A percentile compares a stretch with the other conserved stretches of the same genome.
Conservation (phyloP, 2,113 vertebrate genomes). For the Gadus chalcogrammus region DNA sequence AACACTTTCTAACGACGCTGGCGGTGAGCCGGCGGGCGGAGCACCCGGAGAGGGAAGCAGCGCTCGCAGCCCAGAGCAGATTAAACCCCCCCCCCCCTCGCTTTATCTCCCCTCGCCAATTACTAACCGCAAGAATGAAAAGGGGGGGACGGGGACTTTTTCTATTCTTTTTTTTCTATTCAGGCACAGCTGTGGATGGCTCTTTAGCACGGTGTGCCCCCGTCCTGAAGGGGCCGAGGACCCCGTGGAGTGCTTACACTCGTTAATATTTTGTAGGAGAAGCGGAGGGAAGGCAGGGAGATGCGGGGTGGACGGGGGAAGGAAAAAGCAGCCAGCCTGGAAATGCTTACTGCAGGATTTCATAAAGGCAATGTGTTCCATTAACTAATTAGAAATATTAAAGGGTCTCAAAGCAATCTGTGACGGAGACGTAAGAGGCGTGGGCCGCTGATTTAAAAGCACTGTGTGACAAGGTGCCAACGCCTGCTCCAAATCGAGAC, state of each 20-base stretch:
- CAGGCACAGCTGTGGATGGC: constrained; percentile 51
- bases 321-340: constrained; percentile 30
- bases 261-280: constrained; percentile 63
- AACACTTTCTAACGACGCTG: constrained; percentile 56
- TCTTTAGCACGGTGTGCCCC: constrained; percentile 57
- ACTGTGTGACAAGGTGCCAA: constrained; percentile 47
- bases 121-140: constrained; percentile 54
- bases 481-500: constrained; percentile 58
- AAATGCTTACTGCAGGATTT: constrained; percentile 71
- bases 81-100: constrained; percentile 53
- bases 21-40: constrained; percentile 39
- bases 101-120: constrained; percentile 58
- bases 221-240: constrained; percentile 43
- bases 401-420: constrained; percentile 63
- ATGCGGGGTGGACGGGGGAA: constrained; percentile 8
- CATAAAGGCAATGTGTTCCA: constrained; percentile 70
- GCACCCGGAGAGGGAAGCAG: constrained; percentile 41
- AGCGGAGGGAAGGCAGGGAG: constrained; percentile 5
- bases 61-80: constrained; percentile 46
- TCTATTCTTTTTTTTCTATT: constrained; percentile 48
- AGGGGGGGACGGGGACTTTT: constrained; percentile 17
- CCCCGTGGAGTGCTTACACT: constrained; percentile 65
- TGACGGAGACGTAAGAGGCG: constrained; percentile 38
- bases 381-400: constrained; percentile 81
- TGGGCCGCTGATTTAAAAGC: constrained; percentile 64